Base-by-base conservation (phyloP, 37 sponge, comb jelly and placozoan species). In the Chondrilla cf. caribensis region DNA sequence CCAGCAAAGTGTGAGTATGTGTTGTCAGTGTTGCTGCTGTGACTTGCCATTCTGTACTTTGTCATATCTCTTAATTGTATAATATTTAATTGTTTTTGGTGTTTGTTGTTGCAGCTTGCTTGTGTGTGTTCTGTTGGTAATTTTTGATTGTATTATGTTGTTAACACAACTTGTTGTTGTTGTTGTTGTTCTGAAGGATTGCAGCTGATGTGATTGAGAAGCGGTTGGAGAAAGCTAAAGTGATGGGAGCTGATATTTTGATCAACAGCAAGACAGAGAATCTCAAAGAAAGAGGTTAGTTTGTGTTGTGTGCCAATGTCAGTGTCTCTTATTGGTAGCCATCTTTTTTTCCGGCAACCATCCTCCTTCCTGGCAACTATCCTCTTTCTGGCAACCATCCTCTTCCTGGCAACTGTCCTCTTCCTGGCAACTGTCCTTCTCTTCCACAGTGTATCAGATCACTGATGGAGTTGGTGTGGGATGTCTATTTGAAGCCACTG, bases 391-490 rank as follows among this genome's bases (percentile, higher is more conserved):
- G n/a, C n/a, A n/a, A n/a, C n/a, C n/a, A n/a, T n/a, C n/a, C n/a
- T n/a, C n/a, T n/a, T n/a, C n/a, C n/a, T n/a, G n/a, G n/a, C n/a
- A n/a, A n/a, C n/a, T n/a, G n/a, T n/a, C n/a, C n/a, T n/a, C n/a
- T n/a, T n/a, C n/a, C n/a, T n/a, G n/a, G n/a, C n/a, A n/a, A n/a
- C n/a, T n/a, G n/a, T n/a, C n/a, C n/a, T n/a, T n/a, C n/a, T n/a
- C n/a, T n/a, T n/a, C n/a, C n/a, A 2, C 78, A 94, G 94, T 95
- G 81, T 84, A 87, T 72, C 28, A 79, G 70, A 84, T 87, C 68
- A 95, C 96, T 79, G 83, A 64, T 67, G 91, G 91, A 6, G 78
- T 92, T 90, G 96, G 96, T 70, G 89, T 90, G 39, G 96, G 96
- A 4, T 68, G 93, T 32, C 60, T 95, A 31, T 57, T 95, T 7